These are phyloP conservation scores for Drosophila mercatorum DNA, from an alignment of 2,888 invertebrate genomes.

Conservation along the genomic window DNA sequence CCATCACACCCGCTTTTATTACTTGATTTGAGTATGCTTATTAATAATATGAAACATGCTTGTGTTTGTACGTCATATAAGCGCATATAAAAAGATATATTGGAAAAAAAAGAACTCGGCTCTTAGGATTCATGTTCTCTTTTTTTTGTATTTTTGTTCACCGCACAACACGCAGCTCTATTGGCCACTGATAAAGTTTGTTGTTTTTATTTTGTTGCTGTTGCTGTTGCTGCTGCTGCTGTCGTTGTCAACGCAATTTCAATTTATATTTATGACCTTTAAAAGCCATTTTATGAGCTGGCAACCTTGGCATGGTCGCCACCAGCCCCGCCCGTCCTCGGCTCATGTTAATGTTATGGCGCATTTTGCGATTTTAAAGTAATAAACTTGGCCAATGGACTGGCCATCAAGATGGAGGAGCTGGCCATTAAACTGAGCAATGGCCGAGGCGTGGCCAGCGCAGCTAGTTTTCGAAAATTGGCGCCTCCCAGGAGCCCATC, in stretches of 20 bases:
- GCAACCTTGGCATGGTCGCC: slow-evolving; percentile 35
- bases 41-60: slow-evolving; percentile 13
- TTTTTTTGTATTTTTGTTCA: not conserved
- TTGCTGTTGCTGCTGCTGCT: slow-evolving; percentile 12
- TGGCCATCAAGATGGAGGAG: slow-evolving; percentile 43
- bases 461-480: slow-evolving; percentile 69
- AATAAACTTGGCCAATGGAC: slow-evolving; percentile 68
- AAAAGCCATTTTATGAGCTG: slow-evolving; percentile 76
- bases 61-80: not conserved
- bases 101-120: not conserved
- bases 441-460: not conserved
- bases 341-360: slow-evolving; percentile 59
- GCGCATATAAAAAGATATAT: not conserved
- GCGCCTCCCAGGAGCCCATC: slow-evolving; percentile 32
- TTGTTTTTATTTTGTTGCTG: slow-evolving; percentile 20
- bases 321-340: not conserved
- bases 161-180: not conserved
- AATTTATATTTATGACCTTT: slow-evolving; percentile 78
- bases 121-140: slow-evolving; percentile 1
- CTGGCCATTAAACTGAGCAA: slow-evolving; percentile 53
- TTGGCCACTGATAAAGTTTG: slow-evolving; percentile 37
- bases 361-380: slow-evolving; percentile 73
- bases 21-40: slow-evolving; percentile 9
- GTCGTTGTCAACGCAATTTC: slow-evolving; percentile 72
- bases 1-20: not conserved